phyloP scores from a whole-genome alignment of 2,888 invertebrate species.

The Rhogogaster chlorosoma region DNA sequence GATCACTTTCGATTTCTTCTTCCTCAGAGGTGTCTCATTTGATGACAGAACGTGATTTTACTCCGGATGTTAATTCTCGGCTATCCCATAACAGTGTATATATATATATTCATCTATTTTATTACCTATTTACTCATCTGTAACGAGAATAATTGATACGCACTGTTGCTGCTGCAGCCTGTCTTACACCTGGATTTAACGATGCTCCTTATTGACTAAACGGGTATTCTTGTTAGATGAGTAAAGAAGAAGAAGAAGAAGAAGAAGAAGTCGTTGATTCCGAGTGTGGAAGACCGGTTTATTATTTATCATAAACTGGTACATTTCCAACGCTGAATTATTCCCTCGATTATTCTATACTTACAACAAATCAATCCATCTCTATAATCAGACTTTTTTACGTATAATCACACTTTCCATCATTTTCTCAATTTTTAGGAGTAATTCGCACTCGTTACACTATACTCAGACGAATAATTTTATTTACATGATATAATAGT shows the following conservation, averaged over 20 bases:
- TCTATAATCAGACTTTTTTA: not conserved
- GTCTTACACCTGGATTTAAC: constrained; percentile 6
- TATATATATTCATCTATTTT: not conserved
- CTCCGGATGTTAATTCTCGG: not conserved
- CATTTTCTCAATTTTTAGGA: not conserved
- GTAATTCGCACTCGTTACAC: not conserved
- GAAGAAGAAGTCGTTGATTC: constrained; percentile 14
- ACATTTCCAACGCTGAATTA: not conserved
- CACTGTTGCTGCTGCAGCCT: not conserved
- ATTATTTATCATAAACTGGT: constrained; percentile 2
- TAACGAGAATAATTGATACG: not conserved
- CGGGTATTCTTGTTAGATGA: not conserved
- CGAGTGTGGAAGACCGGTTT: not conserved
- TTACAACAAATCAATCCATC: not conserved
- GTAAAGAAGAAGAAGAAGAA: not conserved
- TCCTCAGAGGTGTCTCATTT: not conserved
- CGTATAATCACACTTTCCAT: not conserved
- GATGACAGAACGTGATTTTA: not conserved
- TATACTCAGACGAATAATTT: not conserved
- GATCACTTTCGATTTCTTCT: constrained; percentile 40
- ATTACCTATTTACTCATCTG: not conserved
- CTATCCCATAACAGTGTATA: not conserved
- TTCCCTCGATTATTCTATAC: not conserved
- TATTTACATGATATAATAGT: not conserved
- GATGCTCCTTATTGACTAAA: not conserved